Percentiles rank a stretch among this genome's conserved stretches.
phyloP scores from a whole-genome alignment of 2,888 invertebrate species.

The Cosmia pyralina region DNA sequence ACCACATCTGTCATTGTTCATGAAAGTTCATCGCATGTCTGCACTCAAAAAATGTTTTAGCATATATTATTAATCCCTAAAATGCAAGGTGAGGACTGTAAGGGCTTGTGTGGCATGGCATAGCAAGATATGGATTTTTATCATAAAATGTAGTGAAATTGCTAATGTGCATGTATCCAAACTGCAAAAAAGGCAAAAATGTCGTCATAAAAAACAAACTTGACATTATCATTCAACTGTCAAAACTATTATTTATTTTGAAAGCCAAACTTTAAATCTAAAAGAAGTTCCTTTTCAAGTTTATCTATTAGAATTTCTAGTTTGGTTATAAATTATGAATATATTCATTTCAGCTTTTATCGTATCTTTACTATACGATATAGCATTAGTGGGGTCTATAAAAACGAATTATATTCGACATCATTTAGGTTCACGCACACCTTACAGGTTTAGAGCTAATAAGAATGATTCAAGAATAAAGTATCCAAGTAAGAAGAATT shows the following conservation, averaged over 20 bases:
- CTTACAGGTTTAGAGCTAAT: conserved; percentile 93
- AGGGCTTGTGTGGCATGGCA: too few species aligned
- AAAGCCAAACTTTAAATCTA: not conserved
- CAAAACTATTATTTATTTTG: too few species aligned
- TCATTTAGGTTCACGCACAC: conserved; percentile 92
- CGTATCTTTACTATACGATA: conserved; percentile 36
- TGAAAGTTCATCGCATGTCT: too few species aligned
- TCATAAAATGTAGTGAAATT: not conserved
- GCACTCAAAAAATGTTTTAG: too few species aligned
- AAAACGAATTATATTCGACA: conserved; percentile 75
- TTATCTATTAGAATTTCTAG: not conserved
- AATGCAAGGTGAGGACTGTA: too few species aligned
- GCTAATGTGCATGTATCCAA: conserved; percentile 1
- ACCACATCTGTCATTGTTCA: too few species aligned
- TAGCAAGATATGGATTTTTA: not conserved
- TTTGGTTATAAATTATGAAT: conserved; percentile 53
- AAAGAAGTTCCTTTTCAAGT: not conserved
- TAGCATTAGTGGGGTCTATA: conserved; percentile 41
- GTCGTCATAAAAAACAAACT: too few species aligned
- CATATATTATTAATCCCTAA: too few species aligned
- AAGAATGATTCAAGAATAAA: conserved; percentile 90
- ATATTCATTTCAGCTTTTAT: conserved; percentile 38
- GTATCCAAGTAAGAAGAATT: conserved; percentile 89
- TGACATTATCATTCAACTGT: too few species aligned
- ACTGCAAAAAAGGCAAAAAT: not conserved